Evolutionary conservation across 2,888 invertebrate species (phyloP).

Genomic region (Hypselothyrea guttata): DNA sequence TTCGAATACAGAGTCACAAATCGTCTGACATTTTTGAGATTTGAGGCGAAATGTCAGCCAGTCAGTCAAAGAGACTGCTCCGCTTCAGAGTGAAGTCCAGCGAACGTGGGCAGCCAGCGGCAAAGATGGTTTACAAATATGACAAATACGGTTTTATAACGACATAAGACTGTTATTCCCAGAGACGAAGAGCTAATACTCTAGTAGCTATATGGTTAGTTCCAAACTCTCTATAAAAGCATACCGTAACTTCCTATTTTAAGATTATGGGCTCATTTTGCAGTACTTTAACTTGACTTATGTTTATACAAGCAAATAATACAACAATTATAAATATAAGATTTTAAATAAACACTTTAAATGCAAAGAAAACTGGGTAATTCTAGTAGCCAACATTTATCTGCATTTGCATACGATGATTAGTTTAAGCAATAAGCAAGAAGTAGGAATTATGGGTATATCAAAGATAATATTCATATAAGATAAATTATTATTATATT

Average conservation of each 20-base stretch:
- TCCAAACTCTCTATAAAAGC: neutral
- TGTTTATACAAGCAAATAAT: no score
- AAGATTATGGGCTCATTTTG: no score
- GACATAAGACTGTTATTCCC: neutral
- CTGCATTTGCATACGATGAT: no score
- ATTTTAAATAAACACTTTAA: no score
- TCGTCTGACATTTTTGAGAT: constrained; percentile 68
- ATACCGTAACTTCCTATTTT: neutral
- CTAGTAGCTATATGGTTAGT: constrained; percentile 6
- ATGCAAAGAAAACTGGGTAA: no score
- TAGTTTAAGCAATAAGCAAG: no score
- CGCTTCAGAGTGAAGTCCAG: constrained; percentile 50
- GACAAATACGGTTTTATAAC: constrained; percentile 34
- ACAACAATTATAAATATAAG: no score
- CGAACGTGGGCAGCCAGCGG: constrained; percentile 35
- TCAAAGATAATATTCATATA: no score
- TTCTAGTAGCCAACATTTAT: no score
- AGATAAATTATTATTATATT: no score
- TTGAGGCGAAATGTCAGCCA: constrained; percentile 71
- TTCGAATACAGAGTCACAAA: constrained; percentile 23
- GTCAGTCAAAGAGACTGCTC: constrained; percentile 36
- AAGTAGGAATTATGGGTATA: no score
- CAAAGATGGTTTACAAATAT: constrained; percentile 46
- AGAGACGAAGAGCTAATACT: constrained; percentile 15
- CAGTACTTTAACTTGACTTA: no score